Evolutionary conservation across 2,797 vertebrate species (phyloP).

Genomic region (Philypnodon macrostomus): DNA sequence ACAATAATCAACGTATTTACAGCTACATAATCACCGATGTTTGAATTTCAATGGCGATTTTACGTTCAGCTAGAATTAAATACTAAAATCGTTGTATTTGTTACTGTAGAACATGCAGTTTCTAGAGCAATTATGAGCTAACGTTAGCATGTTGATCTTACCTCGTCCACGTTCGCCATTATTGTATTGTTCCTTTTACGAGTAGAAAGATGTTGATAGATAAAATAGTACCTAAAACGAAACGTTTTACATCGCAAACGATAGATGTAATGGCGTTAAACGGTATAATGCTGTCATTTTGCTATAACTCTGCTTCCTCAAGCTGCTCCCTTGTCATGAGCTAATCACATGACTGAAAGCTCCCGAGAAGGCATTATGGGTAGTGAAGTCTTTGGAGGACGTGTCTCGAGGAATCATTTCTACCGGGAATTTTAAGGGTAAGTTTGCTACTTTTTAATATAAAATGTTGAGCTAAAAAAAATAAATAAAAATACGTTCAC

Average conservation of each 20-base stretch:
- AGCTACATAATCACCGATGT: neutral
- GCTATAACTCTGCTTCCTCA: conserved; percentile 43
- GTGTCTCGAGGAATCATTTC: accelerated
- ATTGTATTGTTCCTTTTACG: conserved; percentile 10
- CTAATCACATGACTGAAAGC: conserved; percentile 76
- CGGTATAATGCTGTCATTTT: neutral
- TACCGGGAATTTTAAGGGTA: too few species aligned
- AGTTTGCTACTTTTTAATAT: too few species aligned
- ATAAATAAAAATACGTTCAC: too few species aligned
- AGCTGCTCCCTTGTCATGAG: conserved; percentile 34
- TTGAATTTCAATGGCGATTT: neutral
- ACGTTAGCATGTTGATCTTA: conserved; percentile 64
- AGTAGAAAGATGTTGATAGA: neutral
- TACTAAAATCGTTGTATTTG: too few species aligned
- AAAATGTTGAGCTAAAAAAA: too few species aligned
- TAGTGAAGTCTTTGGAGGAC: conserved; percentile 71
- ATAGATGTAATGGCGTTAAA: neutral
- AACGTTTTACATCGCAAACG: neutral
- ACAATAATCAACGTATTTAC: too few species aligned
- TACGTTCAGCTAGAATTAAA: neutral
- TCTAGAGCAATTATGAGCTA: conserved; percentile 26
- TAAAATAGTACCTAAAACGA: conserved; percentile 1
- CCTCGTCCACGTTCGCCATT: conserved; percentile 89
- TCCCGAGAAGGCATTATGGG: conserved; percentile 71
- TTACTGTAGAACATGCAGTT: too few species aligned